These are phyloP conservation scores for Monopis laevigella DNA, from an alignment of 2,888 invertebrate species.

Conservation along the genomic window DNA sequence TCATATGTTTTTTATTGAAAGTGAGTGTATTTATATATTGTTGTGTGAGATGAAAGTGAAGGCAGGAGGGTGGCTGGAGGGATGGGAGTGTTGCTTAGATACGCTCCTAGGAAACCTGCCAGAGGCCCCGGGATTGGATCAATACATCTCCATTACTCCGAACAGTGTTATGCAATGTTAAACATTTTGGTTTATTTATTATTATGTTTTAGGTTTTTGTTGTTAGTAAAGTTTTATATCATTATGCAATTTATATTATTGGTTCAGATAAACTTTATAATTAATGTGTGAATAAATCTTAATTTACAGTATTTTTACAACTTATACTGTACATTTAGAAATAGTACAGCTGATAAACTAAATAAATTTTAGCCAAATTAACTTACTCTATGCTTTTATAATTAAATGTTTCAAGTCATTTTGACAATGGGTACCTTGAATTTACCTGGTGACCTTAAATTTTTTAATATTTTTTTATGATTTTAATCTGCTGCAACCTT, in stretches of 20 bases:
- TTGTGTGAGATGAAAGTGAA: conserved; percentile 30
- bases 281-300: not conserved
- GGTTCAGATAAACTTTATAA: not conserved
- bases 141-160: conserved; percentile 53
- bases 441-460: no score
- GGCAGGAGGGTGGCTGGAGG: conserved; percentile 38
- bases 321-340: not conserved
- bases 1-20: conserved; percentile 62
- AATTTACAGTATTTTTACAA: not conserved
- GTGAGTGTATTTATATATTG: conserved; percentile 46
- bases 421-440: no score
- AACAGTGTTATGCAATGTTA: conserved; percentile 52
- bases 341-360: no score
- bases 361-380: no score
- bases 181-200: conserved; percentile 11
- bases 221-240: no score
- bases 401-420: no score
- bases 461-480: no score
- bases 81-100: conserved; percentile 58
- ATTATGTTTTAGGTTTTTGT: not conserved
- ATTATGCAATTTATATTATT: not conserved
- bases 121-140: conserved; percentile 39
- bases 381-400: no score
- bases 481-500: no score
- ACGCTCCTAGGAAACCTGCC: conserved; percentile 46